Percentiles rank a stretch among this genome's conserved stretches.
Conservation (phyloP, 2,888 invertebrate genomes). For the Microplitis deprimator region DNA sequence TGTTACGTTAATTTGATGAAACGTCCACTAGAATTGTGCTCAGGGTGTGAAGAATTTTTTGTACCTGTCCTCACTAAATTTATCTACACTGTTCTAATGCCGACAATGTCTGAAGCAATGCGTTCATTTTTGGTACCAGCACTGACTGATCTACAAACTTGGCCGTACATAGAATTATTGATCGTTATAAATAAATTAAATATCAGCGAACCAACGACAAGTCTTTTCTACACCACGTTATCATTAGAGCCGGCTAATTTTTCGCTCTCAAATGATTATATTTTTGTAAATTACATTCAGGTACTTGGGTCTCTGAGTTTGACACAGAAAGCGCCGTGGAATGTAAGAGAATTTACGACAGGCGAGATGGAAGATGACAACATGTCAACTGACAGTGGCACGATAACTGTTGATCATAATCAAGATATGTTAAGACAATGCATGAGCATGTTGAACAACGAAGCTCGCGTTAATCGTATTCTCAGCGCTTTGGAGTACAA, state of each 20-base stretch:
- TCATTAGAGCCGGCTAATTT: slow-evolving; percentile 78
- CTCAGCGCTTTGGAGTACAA: slow-evolving; percentile 72
- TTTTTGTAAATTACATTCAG: slow-evolving; percentile 74
- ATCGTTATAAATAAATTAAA: slow-evolving; percentile 69
- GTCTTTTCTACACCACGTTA: slow-evolving; percentile 80
- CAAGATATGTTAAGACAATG: slow-evolving; percentile 75
- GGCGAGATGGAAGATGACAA: slow-evolving; percentile 54
- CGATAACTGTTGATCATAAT: slow-evolving; percentile 74
- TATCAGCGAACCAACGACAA: slow-evolving; percentile 74
- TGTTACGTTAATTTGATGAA: slow-evolving; percentile 84
- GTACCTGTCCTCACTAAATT: slow-evolving; percentile 75
- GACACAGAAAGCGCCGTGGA: slow-evolving; percentile 71
- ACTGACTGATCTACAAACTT: slow-evolving; percentile 72
- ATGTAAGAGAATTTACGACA: slow-evolving; percentile 60
- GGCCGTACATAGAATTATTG: slow-evolving; percentile 74
- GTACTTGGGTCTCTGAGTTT: slow-evolving; percentile 74
- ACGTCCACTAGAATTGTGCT: slow-evolving; percentile 79
- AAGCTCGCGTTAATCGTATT: slow-evolving; percentile 74
- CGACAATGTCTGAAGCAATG: slow-evolving; percentile 79
- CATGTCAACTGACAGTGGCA: slow-evolving; percentile 74
- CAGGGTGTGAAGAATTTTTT: slow-evolving; percentile 72
- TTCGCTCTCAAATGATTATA: slow-evolving; percentile 67
- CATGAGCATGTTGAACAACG: slow-evolving; percentile 80
- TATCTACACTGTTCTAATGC: slow-evolving; percentile 78
- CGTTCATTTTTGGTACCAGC: slow-evolving; percentile 82